These are phyloP conservation scores for Euleptes europaea DNA, from an alignment of 2,113 vertebrate species.

Conservation along the genomic window DNA sequence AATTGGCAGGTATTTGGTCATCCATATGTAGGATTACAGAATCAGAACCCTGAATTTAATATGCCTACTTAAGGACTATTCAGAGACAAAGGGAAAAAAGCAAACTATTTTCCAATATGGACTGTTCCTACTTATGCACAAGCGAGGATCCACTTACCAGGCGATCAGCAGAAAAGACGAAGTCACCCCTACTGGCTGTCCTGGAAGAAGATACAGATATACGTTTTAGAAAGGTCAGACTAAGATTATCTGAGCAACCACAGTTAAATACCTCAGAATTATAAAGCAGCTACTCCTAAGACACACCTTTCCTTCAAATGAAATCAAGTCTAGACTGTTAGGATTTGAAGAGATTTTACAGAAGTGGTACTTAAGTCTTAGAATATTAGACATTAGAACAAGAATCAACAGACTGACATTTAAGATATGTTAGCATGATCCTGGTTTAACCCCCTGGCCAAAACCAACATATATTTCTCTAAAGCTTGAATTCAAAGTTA, in stretches of 20 bases:
- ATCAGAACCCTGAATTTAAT: neutral
- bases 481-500: neutral
- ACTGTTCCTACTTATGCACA: no score
- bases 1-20: no score
- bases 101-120: neutral
- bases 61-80: neutral
- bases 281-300: no score
- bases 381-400: neutral
- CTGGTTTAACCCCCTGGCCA: no score
- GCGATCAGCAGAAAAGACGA: conserved; percentile 95
- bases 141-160: conserved; percentile 83
- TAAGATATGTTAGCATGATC: neutral
- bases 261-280: neutral
- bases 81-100: neutral
- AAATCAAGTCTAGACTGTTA: neutral
- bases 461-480: neutral
- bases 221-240: neutral
- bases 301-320: no score
- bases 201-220: conserved; percentile 71
- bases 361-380: neutral
- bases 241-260: neutral
- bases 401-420: neutral
- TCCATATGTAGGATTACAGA: no score
- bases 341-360: neutral
- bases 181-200: conserved; percentile 96